Conservation (phyloP, 2,797 vertebrate species). For the Schizopygopsis pylzovi region DNA sequence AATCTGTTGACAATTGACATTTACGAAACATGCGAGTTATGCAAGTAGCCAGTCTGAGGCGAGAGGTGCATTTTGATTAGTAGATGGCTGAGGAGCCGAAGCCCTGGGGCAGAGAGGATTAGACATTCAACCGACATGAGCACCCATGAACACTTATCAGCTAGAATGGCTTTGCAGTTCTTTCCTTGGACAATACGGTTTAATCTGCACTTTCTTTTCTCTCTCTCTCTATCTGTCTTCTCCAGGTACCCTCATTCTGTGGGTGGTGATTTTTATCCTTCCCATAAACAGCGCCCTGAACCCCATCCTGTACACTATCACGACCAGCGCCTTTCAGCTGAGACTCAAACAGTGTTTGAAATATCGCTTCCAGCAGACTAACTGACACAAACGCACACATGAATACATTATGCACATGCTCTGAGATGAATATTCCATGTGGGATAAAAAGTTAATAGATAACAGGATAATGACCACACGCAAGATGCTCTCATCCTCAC, state of each 20-base stretch:
- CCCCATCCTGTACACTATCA: slow-evolving; percentile 73
- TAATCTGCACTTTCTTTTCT: slow-evolving; percentile 29
- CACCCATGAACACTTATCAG: slow-evolving; percentile 22
- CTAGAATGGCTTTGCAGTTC: slow-evolving; percentile 67
- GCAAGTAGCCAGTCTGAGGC: neutral
- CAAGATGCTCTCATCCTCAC: neutral
- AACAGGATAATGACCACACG: slow-evolving; percentile 10
- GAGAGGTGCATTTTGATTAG: slow-evolving; percentile 17
- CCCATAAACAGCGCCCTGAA: slow-evolving; percentile 74
- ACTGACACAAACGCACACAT: slow-evolving; percentile 42
- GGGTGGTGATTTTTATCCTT: slow-evolving; percentile 76
- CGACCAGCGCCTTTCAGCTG: slow-evolving; percentile 71
- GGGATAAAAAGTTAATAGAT: slow-evolving; percentile 20
- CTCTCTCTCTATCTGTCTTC: slow-evolving; percentile 5
- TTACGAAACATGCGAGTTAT: neutral
- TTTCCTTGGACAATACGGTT: slow-evolving; percentile 70
- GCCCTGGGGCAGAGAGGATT: neutral
- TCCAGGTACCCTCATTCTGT: slow-evolving; percentile 70
- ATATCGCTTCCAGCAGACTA: slow-evolving; percentile 50
- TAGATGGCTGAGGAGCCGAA: slow-evolving; percentile 7
- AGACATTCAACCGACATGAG: slow-evolving; percentile 19
- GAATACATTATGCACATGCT: slow-evolving; percentile 10
- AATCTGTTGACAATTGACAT: neutral
- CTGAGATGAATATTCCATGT: slow-evolving; percentile 18
- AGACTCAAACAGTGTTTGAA: slow-evolving; percentile 67